Conservation (phyloP, 2,888 invertebrate genomes). For the Dyspetes luteomarginatus region DNA sequence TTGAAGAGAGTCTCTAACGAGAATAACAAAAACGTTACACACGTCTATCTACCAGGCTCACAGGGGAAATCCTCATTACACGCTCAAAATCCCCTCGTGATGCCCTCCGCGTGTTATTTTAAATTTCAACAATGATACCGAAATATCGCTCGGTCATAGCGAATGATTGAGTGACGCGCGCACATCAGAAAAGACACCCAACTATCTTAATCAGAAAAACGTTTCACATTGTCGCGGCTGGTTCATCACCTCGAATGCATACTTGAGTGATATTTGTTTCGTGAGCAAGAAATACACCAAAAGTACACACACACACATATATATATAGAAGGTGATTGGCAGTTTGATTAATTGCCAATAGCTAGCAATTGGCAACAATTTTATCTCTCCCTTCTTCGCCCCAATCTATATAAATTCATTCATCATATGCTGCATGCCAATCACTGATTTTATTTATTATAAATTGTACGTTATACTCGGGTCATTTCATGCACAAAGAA, state of each 20-base stretch:
- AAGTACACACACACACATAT: not conserved
- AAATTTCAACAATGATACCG: not conserved
- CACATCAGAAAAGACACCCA: too few relatives aligned
- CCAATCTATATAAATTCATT: not conserved
- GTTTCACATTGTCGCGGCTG: not conserved
- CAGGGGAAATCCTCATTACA: conserved; percentile 6
- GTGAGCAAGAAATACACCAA: conserved; percentile 9
- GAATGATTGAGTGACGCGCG: conserved; percentile 43
- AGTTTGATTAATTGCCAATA: conserved; percentile 21
- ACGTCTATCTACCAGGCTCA: not conserved
- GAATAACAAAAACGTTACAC: conserved; percentile 40
- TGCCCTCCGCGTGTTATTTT: conserved; percentile 34
- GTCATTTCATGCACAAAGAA: conserved; percentile 38
- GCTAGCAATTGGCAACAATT: not conserved
- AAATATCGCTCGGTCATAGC: conserved; percentile 57
- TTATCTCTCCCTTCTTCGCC: not conserved
- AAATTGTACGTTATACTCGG: not conserved
- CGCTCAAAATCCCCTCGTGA: not conserved
- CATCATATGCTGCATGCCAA: not conserved
- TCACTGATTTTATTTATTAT: not conserved
- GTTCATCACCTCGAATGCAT: not conserved
- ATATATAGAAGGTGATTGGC: conserved; percentile 2
- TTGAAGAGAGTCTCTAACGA: conserved; percentile 48
- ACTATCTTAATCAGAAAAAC: conserved; percentile 33
- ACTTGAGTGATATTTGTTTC: not conserved